Conservation (phyloP, 1,140 invertebrate genomes). For the Drosophila carrolli region DNA sequence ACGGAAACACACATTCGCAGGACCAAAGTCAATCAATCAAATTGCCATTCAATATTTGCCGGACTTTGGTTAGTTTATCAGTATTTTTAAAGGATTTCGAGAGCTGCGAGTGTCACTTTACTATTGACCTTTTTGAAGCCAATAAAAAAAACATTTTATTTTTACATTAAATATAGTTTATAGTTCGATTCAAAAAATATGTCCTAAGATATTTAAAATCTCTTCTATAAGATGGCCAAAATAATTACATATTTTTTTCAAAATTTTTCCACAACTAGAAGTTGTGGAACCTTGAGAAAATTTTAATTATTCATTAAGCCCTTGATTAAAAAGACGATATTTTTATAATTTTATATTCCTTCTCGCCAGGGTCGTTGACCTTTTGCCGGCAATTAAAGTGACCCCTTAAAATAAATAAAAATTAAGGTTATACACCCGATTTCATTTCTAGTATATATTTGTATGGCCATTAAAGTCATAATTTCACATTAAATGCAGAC, state of each 20-base stretch:
- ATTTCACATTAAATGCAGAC: conserved; percentile 80
- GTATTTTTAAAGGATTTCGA: conserved; percentile 23
- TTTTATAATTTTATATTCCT: conserved; percentile 1
- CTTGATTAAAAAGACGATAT: neutral
- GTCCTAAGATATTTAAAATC: too few species aligned
- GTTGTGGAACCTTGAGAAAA: too few species aligned
- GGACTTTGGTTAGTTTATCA: conserved; percentile 42
- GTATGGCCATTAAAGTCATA: conserved; percentile 74
- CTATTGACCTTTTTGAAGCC: neutral
- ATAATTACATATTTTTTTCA: too few species aligned
- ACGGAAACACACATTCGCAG: conserved; percentile 2
- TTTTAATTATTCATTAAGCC: neutral
- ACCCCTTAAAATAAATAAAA: conserved; percentile 14
- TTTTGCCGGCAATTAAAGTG: conserved; percentile 51
- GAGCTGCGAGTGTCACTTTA: conserved; percentile 23
- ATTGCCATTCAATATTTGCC: conserved; percentile 51
- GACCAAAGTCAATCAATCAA: conserved; percentile 64
- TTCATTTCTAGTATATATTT: conserved; percentile 31
- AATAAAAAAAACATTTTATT: too few species aligned
- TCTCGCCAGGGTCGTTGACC: conserved; percentile 5
- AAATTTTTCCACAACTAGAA: too few species aligned
- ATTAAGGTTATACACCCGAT: conserved; percentile 15
- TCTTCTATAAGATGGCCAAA: too few species aligned
- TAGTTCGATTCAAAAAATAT: too few species aligned
- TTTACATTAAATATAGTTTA: too few species aligned